Conservation (phyloP, 2,797 vertebrate genomes). For the Epinephelus awoara region DNA sequence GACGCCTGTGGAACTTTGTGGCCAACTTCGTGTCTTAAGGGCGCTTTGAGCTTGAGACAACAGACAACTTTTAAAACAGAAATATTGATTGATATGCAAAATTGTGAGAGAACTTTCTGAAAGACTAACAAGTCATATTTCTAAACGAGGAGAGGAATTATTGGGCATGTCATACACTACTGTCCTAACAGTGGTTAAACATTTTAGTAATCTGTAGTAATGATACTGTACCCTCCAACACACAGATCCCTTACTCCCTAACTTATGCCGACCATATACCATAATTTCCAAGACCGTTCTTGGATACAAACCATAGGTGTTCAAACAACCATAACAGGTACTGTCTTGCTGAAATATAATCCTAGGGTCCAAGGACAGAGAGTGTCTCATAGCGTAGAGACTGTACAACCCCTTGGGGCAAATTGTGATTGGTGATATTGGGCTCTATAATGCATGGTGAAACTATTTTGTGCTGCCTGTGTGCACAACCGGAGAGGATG, state of each 20-base stretch:
- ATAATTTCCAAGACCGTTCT: conserved; percentile 6
- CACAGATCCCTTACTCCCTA: conserved; percentile 15
- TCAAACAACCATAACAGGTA: background rate
- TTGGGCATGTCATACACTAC: background rate
- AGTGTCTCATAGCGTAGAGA: too few species aligned
- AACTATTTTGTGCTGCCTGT: conserved; percentile 27
- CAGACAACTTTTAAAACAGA: background rate
- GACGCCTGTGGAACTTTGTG: too few species aligned
- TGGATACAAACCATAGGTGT: conserved; percentile 8
- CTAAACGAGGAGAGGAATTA: background rate
- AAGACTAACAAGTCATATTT: background rate
- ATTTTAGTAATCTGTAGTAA: conserved; percentile 7
- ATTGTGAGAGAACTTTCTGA: too few species aligned
- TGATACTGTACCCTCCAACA: background rate
- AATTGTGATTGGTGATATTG: too few species aligned
- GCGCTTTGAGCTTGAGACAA: too few species aligned
- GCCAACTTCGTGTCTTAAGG: too few species aligned
- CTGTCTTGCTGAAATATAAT: conserved; percentile 3
- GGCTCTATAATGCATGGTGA: conserved; percentile 11
- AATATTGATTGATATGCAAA: background rate
- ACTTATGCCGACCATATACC: background rate
- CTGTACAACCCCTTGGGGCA: too few species aligned
- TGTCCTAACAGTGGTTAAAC: background rate
- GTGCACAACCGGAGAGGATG: conserved; percentile 37
- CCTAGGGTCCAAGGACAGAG: too few species aligned